phyloP scores from a whole-genome alignment of 2,888 invertebrate species.

The Caenorhabditis sulstoni region DNA sequence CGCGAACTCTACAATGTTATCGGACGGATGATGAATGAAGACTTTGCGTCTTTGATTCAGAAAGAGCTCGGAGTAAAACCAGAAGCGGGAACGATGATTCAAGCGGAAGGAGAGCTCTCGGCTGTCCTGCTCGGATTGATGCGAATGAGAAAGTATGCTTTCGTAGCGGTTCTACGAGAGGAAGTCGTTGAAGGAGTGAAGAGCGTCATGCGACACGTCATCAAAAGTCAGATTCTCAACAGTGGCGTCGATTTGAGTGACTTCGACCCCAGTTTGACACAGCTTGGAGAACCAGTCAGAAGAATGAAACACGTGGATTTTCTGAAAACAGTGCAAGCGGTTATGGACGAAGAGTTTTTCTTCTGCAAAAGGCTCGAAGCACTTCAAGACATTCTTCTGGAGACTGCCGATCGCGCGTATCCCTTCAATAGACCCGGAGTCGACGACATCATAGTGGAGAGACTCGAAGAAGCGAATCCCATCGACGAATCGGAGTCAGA shows the following conservation, averaged over 20 bases:
- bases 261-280: constrained; percentile 76
- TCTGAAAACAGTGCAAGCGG: constrained; percentile 85
- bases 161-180: constrained; percentile 86
- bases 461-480: constrained; percentile 38
- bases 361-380: constrained; percentile 86
- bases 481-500: constrained; percentile 41
- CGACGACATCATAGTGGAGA: constrained; percentile 36
- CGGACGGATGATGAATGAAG: constrained; percentile 95
- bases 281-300: constrained; percentile 84
- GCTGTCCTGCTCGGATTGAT: constrained; percentile 93
- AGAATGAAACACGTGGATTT: constrained; percentile 86
- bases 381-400: constrained; percentile 65
- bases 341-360: constrained; percentile 85
- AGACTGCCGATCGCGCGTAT: constrained; percentile 58
- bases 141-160: constrained; percentile 90
- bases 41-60: constrained; percentile 93
- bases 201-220: constrained; percentile 75
- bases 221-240: constrained; percentile 65
- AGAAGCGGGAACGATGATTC: constrained; percentile 81
- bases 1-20: constrained; percentile 95
- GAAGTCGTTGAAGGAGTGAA: constrained; percentile 85
- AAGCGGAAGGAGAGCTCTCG: constrained; percentile 86
- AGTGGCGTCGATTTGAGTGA: constrained; percentile 72
- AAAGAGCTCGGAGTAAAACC: constrained; percentile 86
- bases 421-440: constrained; percentile 38